Base-by-base conservation (phyloP, 2,797 vertebrate species). In the Thaleichthys pacificus region DNA sequence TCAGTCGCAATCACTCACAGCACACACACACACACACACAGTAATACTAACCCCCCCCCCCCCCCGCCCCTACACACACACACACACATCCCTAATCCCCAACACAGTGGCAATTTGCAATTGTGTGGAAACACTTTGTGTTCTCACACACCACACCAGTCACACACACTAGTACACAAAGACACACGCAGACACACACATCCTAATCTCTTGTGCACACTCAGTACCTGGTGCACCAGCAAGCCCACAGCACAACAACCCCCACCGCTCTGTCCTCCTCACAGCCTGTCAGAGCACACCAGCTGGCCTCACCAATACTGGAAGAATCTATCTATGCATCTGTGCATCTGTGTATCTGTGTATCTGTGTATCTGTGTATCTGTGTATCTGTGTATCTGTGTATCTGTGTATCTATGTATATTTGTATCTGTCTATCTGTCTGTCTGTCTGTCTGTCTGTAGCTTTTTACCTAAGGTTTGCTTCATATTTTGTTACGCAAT, bases 1-100 rank as follows among this genome's bases (percentile, higher is more conserved):
- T 94, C 93, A 92, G 84, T 78, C 86, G 80, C 92, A 93, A 93
- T 94, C 92, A 92, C 90, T 92, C 89, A 91, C 72, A 71, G 42
- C 77, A 80, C 69, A 63, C 47, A 68, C 67, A 68, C 73, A 77
- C 70, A 62, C 80, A 84, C 74, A 14, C 42, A 12, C 42, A 42
- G 5, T 35, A 35, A 35, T 35, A 35, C 32, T 32, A 32, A 4
- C 6, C 32, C 32, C 32, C 30, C 8, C 26, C 26, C 26, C 26
- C 26, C 26, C 26, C 26, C 26, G 2, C 2, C 38, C 68, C 24
- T 24, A 62, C 35, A 70, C 61, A 67, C 14, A 28, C 65, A 17
- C 63, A 65, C 63, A 42, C 63, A 47, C 9, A 49, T 26, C 21
- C 74, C 67, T 85, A 85, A 85, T 85, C 81, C 80, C 73, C 64